Conservation (phyloP, 2,888 invertebrate genomes). For the Eubasilissa splendida region DNA sequence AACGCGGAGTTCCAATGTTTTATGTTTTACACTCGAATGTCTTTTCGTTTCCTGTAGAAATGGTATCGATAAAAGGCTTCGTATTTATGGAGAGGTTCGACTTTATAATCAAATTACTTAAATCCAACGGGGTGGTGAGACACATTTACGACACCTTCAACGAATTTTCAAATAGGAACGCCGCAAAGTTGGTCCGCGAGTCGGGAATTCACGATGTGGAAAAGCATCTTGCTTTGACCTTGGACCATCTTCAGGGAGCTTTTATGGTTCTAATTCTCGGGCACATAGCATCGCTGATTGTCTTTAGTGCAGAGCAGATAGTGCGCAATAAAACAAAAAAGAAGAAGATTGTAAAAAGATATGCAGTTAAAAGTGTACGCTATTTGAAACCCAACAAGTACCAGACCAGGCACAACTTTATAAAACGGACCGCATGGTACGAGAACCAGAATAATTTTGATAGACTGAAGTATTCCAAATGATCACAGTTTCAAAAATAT, state of each 20-base stretch:
- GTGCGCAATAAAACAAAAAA: slow-evolving; percentile 10
- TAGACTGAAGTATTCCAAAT: slow-evolving; percentile 27
- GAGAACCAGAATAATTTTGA: slow-evolving; percentile 30
- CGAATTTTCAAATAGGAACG: slow-evolving; percentile 34
- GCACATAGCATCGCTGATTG: slow-evolving; percentile 35
- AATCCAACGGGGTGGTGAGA: slow-evolving; percentile 61
- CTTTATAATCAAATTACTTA: slow-evolving; percentile 60
- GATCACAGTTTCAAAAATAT: too few relatives aligned
- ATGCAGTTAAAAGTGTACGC: background rate
- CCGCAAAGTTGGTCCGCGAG: slow-evolving; percentile 48
- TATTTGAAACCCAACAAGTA: slow-evolving; percentile 18
- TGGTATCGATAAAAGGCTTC: slow-evolving; percentile 63
- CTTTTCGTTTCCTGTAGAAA: slow-evolving; percentile 62
- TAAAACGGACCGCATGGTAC: slow-evolving; percentile 35
- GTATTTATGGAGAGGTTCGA: slow-evolving; percentile 61
- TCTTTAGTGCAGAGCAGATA: slow-evolving; percentile 53
- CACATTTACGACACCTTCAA: slow-evolving; percentile 60
- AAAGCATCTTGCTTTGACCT: slow-evolving; percentile 38
- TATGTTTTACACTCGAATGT: slow-evolving; percentile 61
- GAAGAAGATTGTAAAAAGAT: slow-evolving; percentile 7
- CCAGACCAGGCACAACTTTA: slow-evolving; percentile 37
- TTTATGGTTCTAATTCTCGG: slow-evolving; percentile 56
- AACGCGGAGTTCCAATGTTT: slow-evolving; percentile 59
- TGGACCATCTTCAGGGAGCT: slow-evolving; percentile 56
- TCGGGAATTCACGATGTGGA: slow-evolving; percentile 41